Evolutionary conservation across 2,888 invertebrate species (phyloP), one percentile per base, ranked within the genome.

Genomic region (Papilio elwesi): DNA sequence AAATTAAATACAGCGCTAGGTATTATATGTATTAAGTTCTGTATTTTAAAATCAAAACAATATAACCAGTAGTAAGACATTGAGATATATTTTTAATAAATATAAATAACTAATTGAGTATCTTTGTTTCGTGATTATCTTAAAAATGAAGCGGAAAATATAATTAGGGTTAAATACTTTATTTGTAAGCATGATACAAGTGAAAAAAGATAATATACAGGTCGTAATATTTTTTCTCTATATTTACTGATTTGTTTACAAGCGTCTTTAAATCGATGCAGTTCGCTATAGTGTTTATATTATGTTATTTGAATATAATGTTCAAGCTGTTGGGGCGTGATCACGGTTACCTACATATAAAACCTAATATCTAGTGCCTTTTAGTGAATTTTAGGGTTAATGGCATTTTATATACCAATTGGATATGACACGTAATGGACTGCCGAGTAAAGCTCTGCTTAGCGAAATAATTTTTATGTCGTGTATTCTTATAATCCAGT

Each of bases 71-170:
- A 15, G 43, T n/a, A 1, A 43, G 10, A 43, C 10, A 43, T 15
- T 11, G 43, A n/a, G 43, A 9, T 11, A 64, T 26, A 64, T 64
- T 49, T 48, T 49, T 64, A 16, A 16, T 13, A 64, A 64, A 64
- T 59, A 43, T 59, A 59, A 59, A 59, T 59, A n/a, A 43, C n/a
- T n/a, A n/a, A 62, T 62, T 62, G 15, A 62, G 5, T 43, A 1
- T 13, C 38, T 43, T 38, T 59, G 43, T 59, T 59, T 43, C 6
- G 10, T 62, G 38, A 43, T 62, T 62, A 62, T 15, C 11, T 43
- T 10, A 62, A 43, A 62, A 43, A 43, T 13, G 36, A 59, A 26
- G 26, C 26, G 0, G 0, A 38, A 59, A 59, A 8, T 62, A 15
- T n/a, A 38, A 38, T 43, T 15, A 26, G 26, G 26, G 26, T 26